phyloP scores from a whole-genome alignment of 2,113 vertebrate genomes.

The Andinoacara biseriatus region DNA sequence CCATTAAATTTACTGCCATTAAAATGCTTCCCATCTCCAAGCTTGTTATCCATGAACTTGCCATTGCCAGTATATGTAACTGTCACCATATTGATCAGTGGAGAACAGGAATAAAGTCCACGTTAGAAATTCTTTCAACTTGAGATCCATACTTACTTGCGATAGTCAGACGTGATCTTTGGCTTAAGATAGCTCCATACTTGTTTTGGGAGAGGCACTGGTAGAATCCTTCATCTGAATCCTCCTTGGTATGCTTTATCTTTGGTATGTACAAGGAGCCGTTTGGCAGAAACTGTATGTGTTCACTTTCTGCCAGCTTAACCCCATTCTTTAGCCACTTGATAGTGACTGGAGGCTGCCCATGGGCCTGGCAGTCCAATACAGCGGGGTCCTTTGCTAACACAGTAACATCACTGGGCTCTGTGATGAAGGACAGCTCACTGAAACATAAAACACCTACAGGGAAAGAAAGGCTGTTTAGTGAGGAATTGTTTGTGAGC shows the following conservation, averaged over 20 bases:
- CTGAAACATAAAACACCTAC: conserved; percentile 88
- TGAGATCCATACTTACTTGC: conserved; percentile 87
- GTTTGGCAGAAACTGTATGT: conserved; percentile 85
- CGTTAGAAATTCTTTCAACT: background rate
- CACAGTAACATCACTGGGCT: conserved; percentile 87
- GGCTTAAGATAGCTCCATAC: conserved; percentile 94
- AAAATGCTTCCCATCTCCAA: conserved; percentile 62
- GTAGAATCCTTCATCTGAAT: conserved; percentile 92
- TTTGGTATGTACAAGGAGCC: conserved; percentile 90
- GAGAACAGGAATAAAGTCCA: conserved; percentile 5
- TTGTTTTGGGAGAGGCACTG: conserved; percentile 94
- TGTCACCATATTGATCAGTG: background rate
- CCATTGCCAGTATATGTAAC: conserved; percentile 29
- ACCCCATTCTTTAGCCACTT: conserved; percentile 92
- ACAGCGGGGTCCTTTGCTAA: conserved; percentile 83
- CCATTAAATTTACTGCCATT: conserved; percentile 60
- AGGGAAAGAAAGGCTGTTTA: conserved; percentile 12
- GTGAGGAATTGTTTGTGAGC: background rate
- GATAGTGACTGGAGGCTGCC: conserved; percentile 88
- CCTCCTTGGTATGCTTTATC: conserved; percentile 84
- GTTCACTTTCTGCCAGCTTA: conserved; percentile 84
- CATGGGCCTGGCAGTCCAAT: conserved; percentile 91
- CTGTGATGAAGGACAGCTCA: conserved; percentile 91
- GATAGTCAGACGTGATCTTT: conserved; percentile 91
- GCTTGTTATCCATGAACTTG: conserved; percentile 69